Base-by-base conservation (phyloP, 2,888 invertebrate genomes). In the Ellobium chinense region DNA sequence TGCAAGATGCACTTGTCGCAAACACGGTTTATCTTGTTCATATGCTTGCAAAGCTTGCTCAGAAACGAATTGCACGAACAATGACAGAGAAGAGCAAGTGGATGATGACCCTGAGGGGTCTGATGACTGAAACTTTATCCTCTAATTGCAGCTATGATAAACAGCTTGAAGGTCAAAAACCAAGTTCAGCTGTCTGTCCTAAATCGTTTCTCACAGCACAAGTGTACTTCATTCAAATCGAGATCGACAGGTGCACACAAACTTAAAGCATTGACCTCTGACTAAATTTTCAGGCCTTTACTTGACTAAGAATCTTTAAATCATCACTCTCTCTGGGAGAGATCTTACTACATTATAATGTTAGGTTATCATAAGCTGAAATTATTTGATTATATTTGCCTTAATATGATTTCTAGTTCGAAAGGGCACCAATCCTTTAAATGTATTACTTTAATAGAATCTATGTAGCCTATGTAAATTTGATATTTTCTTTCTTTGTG, bases 11-110 rank as follows among this genome's bases (percentile, higher is more conserved):
- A 56, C 69, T 2, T 68, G 69, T 58, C n/a, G 62, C 1, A 58
- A 37, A 69, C 62, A 78, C 29, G 69, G 77, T 37, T 58, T 78
- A 21, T 27, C 34, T 27, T 77, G 77, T 31, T 12, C 77, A 34
- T 24, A 18, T 24, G 60, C n/a, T 5, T 73, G 73, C 58, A 58
- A 54, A 56, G 70, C 46, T 12, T 58, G 70, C 31, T 21, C 36
- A 9, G 56, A 31, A 21, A 34, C 46, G 18, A 70, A 31, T 9
- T 70, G 70, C n/a, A 21, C 31, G 14, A 70, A 70, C 31, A 2
- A 12, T 31, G 54, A 29, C 18, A 70, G 31, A 46, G 46, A 46
- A 46, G 46, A 46, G 9, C 46, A 46, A 46, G 46, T 46, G 46
- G 46, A 46, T 46, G 46, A 46, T 46, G 46, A 46, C 18, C 46